These are phyloP conservation scores for Callorhinus ursinus DNA, from an alignment of 2,113 vertebrate genomes.

Conservation along the genomic window DNA sequence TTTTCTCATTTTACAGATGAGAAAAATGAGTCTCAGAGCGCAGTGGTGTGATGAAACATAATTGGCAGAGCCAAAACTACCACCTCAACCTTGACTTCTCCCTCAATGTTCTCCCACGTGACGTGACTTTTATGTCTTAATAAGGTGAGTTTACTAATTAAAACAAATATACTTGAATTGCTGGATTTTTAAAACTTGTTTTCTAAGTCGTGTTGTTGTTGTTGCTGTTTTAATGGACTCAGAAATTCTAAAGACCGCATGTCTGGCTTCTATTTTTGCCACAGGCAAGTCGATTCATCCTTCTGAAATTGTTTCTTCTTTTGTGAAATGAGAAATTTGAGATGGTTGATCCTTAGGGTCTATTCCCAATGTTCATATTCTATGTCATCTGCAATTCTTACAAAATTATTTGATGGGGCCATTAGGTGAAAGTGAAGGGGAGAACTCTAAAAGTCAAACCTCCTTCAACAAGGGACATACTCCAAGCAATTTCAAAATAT, in stretches of 20 bases:
- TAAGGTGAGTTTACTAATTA: background rate
- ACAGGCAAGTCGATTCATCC: background rate
- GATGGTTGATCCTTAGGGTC: background rate
- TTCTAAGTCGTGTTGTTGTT: background rate
- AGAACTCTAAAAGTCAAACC: background rate
- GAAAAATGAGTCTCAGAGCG: background rate
- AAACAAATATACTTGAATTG: background rate
- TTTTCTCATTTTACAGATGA: background rate
- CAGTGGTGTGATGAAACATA: background rate
- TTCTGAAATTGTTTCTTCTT: constrained; percentile 23
- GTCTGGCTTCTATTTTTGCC: background rate
- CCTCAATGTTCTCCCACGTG: background rate
- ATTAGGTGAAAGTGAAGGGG: background rate
- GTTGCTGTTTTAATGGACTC: background rate
- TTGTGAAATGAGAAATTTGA: constrained; percentile 33
- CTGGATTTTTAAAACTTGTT: constrained; percentile 29
- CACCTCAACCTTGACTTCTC: background rate
- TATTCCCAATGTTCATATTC: background rate
- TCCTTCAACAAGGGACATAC: background rate
- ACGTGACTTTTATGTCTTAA: background rate
- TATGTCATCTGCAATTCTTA: background rate
- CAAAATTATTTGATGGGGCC: background rate
- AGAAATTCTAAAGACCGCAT: background rate
- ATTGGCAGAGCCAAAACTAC: background rate
- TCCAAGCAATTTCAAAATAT: background rate